Evolutionary conservation across 2,113 vertebrate genomes (phyloP), one percentile per base, ranked within the genome.

Genomic region (Zapornia atra): DNA sequence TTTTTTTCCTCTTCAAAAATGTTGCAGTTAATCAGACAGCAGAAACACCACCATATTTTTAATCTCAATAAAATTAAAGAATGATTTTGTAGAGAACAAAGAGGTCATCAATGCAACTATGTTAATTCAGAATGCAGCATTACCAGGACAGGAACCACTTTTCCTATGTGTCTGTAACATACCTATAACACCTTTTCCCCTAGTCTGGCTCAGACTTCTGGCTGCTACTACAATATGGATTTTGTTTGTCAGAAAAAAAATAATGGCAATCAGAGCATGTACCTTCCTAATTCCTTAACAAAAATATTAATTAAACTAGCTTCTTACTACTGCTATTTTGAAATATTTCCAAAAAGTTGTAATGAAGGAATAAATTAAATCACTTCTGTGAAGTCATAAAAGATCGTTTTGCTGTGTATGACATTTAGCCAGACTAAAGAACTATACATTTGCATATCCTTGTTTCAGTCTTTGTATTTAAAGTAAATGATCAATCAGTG

Each of bases 401-500:
- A 66, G 5, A 89, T 59, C 59, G 44, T 84, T 95, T 68, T 78
- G n/a, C 11, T 54, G 17, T 16, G 28, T 66, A 25, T 56, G 85
- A 79, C 38, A 46, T 81, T 70, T 78, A 51, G 33, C 63, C 60
- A 79, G 44, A 79, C 91, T 86, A 34, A 69, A 40, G 76, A 94
- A 61, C 24, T n/a, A 40, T 11, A 24, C 19, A 71, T 80, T 95
- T 75, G 60, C 54, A 90, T 85, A 94, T 76, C 60, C 26, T 68
- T 44, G 33, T 86, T 91, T 92, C 68, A 96, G 81, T 85, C 87
- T 56, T 96, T 76, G 71, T 61, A n/a, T 90, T 90, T 60, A 83
- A 97, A 78, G 44, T 82, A 84, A 91, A 90, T 51, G 64, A 92
- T 92, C 88, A 92, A 75, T 96, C 88, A 81, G 56, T 68, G 26